A percentile compares a stretch with the other conserved stretches of the same genome.
Conservation (phyloP, 2,113 vertebrate species). For the Parus major region DNA sequence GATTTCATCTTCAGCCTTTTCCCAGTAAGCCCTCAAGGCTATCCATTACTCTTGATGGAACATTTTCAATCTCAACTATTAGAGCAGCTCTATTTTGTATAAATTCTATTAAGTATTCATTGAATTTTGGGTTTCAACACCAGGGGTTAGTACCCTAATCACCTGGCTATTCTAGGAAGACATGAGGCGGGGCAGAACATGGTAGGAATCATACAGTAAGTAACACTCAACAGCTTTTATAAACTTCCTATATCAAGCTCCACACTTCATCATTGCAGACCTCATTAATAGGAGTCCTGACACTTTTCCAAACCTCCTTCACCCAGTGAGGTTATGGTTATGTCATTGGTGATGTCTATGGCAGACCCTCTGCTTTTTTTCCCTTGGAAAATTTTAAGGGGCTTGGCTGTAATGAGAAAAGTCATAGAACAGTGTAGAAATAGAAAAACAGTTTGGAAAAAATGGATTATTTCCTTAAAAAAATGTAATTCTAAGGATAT, state of each 20-base stretch:
- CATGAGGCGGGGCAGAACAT: not conserved
- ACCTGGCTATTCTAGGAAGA: constrained; percentile 34
- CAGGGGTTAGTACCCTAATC: constrained; percentile 48
- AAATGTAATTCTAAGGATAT: not conserved
- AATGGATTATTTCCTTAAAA: not conserved
- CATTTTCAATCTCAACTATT: constrained; percentile 61
- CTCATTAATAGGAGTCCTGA: not conserved
- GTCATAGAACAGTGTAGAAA: not conserved
- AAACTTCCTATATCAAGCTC: not conserved
- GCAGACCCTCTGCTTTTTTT: not conserved
- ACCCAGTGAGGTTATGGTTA: not conserved
- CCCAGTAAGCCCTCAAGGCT: constrained; percentile 63
- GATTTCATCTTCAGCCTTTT: constrained; percentile 22
- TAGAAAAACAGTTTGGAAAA: not conserved
- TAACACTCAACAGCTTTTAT: not conserved
- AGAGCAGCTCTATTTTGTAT: constrained; percentile 52
- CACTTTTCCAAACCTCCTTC: not conserved
- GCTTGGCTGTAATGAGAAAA: not conserved
- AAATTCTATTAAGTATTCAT: constrained; percentile 67
- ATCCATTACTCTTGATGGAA: constrained; percentile 66
- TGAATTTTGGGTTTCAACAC: constrained; percentile 56
- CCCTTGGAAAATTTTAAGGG: not conserved
- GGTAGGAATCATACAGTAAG: not conserved
- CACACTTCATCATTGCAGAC: not conserved
- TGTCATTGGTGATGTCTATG: not conserved